Evolutionary conservation across 2,888 invertebrate genomes (phyloP), one percentile per base, ranked within the genome.

Genomic region (Drosophila demipolita): DNA sequence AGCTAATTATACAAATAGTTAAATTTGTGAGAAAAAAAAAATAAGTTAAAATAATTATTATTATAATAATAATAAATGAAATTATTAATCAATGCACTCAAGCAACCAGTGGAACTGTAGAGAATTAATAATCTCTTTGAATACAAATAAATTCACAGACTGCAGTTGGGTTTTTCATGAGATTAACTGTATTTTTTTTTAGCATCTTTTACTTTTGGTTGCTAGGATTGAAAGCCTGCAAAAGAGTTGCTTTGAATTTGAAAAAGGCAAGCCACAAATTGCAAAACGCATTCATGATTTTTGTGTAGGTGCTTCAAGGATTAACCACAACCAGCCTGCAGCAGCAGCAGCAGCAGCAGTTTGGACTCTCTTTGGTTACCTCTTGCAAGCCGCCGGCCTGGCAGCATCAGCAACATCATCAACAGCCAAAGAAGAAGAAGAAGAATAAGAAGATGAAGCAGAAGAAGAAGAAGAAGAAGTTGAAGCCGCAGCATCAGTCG

Each of bases 291-390:
- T 48, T 75, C 9, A 3, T 17, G 11, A n/a, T 23, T 45, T 57
- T 57, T 50, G 63, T 45, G 63, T 57, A 87, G 84, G 72, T 83
- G 76, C 79, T 69, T 38, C 17, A 50, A 48, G 70, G 50, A 40
- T 40, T 61, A 45, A 48, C 69, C 70, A 59, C 52, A 73, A 26
- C 59, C 15, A 12, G 58, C 48, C 73, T 57, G 54, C 3, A 54
- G 36, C 45, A 53, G n/a, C 9, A 54, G 36, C 45, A 53, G n/a
- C 9, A 54, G 36, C 45, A 53, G n/a, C 9, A 62, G 60, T 55
- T 64, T 64, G 42, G 5, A 54, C 7, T 8, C 45, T 45, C 15
- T 52, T 42, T 26, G 45, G 26, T 59, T 4, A 7, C 15, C 23
- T 17, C 40, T 35, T 15, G 15, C 49, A 49, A 58, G 62, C 72